Evolutionary conservation across 2,888 invertebrate species (phyloP).

Genomic region (Saturnia pavonia): DNA sequence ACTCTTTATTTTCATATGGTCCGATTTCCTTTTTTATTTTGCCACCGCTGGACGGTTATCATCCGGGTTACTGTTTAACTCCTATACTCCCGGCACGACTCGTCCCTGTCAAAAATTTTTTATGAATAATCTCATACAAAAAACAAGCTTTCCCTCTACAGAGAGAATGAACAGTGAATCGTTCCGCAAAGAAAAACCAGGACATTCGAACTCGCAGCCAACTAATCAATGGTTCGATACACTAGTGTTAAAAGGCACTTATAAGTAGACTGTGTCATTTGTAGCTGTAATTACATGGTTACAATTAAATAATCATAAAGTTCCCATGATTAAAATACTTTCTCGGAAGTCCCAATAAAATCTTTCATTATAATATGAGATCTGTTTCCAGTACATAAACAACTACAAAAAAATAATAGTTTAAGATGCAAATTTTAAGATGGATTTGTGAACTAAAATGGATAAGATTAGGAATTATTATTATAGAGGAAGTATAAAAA

Average conservation of each 20-base stretch:
- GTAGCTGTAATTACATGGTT: not conserved
- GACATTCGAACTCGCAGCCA: not conserved
- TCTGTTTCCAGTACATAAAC: not conserved
- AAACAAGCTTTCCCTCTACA: not conserved
- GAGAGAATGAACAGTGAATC: not conserved
- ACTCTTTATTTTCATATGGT: too few relatives aligned
- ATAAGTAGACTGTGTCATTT: not conserved
- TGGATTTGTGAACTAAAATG: too few relatives aligned
- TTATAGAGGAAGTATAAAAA: too few relatives aligned
- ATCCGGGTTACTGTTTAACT: too few relatives aligned
- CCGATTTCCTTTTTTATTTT: too few relatives aligned
- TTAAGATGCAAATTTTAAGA: too few relatives aligned
- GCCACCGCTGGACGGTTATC: too few relatives aligned
- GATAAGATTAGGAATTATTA: too few relatives aligned
- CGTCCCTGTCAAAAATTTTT: too few relatives aligned
- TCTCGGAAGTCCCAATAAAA: not conserved
- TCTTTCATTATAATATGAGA: not conserved
- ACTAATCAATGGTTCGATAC: not conserved
- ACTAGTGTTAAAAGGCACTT: not conserved
- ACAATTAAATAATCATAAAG: not conserved
- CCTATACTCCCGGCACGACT: too few relatives aligned
- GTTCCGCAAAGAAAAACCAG: not conserved
- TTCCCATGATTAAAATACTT: not conserved
- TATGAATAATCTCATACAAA: too few relatives aligned
- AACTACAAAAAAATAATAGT: not conserved